phyloP scores from a whole-genome alignment of 1,140 invertebrate genomes.

The Tetramorium alpestre region DNA sequence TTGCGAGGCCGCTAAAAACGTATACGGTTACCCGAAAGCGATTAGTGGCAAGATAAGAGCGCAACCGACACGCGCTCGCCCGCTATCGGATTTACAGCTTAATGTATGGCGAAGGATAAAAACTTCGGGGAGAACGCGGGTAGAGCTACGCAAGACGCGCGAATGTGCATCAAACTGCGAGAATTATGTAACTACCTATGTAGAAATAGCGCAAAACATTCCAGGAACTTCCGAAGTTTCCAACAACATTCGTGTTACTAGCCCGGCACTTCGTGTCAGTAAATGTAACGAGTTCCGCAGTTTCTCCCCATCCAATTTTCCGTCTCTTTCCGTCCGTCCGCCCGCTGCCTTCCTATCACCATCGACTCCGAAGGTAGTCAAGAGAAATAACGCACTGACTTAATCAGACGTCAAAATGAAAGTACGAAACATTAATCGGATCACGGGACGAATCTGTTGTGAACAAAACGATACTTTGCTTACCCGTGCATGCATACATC shows the following conservation, averaged over 20 bases:
- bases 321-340: constrained; percentile 16
- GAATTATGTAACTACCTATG: constrained; percentile 61
- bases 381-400: constrained; percentile 55
- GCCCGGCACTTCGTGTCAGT: constrained; percentile 51
- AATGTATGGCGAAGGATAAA: constrained; percentile 49
- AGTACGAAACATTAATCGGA: constrained; percentile 60
- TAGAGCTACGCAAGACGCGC: constrained; percentile 34
- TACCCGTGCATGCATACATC: neutral
- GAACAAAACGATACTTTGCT: neutral
- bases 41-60: constrained; percentile 46
- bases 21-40: neutral
- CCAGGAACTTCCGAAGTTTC: constrained; percentile 52
- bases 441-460: neutral
- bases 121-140: constrained; percentile 19
- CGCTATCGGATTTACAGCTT: constrained; percentile 45
- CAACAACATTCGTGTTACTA: constrained; percentile 53
- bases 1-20: constrained; percentile 28
- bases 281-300: constrained; percentile 63
- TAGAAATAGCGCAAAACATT: constrained; percentile 61
- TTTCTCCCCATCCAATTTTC: constrained; percentile 53
- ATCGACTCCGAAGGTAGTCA: constrained; percentile 46
- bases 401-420: constrained; percentile 69
- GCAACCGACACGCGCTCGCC: constrained; percentile 10
- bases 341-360: neutral
- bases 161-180: constrained; percentile 56